Percentiles rank a stretch among this genome's conserved stretches.
Conservation (phyloP, 2,888 invertebrate species). For the Brachyptera putata region DNA sequence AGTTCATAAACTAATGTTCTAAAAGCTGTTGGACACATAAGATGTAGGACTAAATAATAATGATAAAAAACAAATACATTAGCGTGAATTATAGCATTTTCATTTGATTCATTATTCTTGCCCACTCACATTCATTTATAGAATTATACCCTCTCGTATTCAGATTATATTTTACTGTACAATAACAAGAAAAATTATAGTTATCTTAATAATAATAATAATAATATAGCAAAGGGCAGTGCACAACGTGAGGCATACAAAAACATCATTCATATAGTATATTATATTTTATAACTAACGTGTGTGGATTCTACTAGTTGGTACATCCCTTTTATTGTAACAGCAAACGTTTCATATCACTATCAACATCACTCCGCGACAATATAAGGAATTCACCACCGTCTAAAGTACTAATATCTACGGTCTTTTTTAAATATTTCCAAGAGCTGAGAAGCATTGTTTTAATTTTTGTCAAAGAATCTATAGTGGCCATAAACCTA, state of each 20-base stretch:
- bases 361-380: too few relatives aligned
- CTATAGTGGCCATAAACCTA: neutral
- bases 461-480: neutral
- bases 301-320: conserved; percentile 25
- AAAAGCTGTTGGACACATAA: too few relatives aligned
- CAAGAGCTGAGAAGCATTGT: neutral
- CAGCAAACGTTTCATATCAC: too few relatives aligned
- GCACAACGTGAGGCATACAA: conserved; percentile 33
- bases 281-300: conserved; percentile 28
- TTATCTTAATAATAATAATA: conserved; percentile 27
- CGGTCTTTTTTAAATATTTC: conserved; percentile 25
- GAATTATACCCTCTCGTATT: conserved; percentile 29
- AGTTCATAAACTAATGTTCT: too few relatives aligned
- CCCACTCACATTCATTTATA: conserved; percentile 17
- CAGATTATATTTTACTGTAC: conserved; percentile 33
- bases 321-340: conserved; percentile 18
- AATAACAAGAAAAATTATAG: conserved; percentile 34
- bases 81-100: conserved; percentile 31
- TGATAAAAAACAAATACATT: conserved; percentile 24
- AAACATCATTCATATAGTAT: conserved; percentile 28
- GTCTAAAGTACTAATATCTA: conserved; percentile 21
- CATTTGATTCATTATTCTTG: conserved; percentile 10
- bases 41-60: too few relatives aligned
- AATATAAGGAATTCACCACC: too few relatives aligned
- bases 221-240: conserved; percentile 33